phyloP scores from a whole-genome alignment of 1,140 invertebrate species.

The Drosophila tristis region DNA sequence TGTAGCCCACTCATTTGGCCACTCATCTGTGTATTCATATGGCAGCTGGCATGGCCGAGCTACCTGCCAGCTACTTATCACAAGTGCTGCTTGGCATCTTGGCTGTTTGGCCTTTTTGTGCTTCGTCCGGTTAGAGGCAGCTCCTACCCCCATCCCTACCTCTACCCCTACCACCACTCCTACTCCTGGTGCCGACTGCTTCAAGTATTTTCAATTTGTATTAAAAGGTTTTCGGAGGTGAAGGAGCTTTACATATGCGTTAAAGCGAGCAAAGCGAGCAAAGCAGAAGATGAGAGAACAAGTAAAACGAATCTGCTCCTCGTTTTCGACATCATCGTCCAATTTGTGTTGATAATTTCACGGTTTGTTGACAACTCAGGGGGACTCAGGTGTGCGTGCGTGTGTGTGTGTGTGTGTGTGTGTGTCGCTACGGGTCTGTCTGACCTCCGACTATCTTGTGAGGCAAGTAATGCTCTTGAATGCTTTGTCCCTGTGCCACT shows the following conservation, averaged over 20 bases:
- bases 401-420: slow-evolving; percentile 37
- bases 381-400: slow-evolving; percentile 62
- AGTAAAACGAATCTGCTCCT: slow-evolving; percentile 46
- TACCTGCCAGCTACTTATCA: slow-evolving; percentile 56
- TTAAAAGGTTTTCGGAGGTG: slow-evolving; percentile 72
- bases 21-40: slow-evolving; percentile 41
- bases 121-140: slow-evolving; percentile 9
- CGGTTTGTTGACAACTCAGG: slow-evolving; percentile 83
- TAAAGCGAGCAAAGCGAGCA: slow-evolving; percentile 36
- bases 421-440: slow-evolving; percentile 24
- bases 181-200: neutral
- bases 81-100: slow-evolving; percentile 41
- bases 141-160: neutral
- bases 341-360: slow-evolving; percentile 83
- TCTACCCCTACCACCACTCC: neutral
- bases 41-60: slow-evolving; percentile 1
- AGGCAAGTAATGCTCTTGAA: slow-evolving; percentile 63
- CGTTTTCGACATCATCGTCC: slow-evolving; percentile 61
- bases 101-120: slow-evolving; percentile 64
- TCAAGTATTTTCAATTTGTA: slow-evolving; percentile 77
- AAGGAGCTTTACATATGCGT: slow-evolving; percentile 74
- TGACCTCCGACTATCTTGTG: slow-evolving; percentile 34
- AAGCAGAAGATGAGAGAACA: slow-evolving; percentile 41
- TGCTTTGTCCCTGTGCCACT: slow-evolving; percentile 3
- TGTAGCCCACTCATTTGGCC: slow-evolving; percentile 59